Conservation (phyloP, 1,140 invertebrate species). For the Leptinotarsa lineolata region DNA sequence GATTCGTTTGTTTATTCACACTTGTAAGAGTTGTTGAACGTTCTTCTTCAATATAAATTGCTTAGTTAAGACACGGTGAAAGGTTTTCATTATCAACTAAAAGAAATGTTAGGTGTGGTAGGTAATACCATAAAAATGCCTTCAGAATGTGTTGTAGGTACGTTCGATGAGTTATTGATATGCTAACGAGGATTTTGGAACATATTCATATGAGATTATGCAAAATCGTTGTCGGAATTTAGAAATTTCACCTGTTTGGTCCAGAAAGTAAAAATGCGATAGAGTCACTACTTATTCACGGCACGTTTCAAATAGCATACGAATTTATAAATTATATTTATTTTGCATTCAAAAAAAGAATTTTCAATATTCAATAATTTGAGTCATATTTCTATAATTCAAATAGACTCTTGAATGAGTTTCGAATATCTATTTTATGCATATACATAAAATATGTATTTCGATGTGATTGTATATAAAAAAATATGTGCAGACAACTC, state of each 20-base stretch:
- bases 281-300: too few species aligned
- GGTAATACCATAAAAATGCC: slow-evolving; percentile 14
- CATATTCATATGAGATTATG: background rate
- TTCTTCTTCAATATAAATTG: slow-evolving; percentile 19
- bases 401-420: too few species aligned
- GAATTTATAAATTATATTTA: too few species aligned
- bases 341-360: too few species aligned
- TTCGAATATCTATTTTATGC: too few species aligned
- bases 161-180: background rate
- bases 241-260: background rate
- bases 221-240: background rate
- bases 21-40: background rate
- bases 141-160: slow-evolving; percentile 7
- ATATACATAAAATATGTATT: too few species aligned
- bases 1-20: slow-evolving; percentile 10
- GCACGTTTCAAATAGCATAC: too few species aligned
- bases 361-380: too few species aligned
- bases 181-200: background rate
- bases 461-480: too few species aligned
- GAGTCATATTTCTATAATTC: too few species aligned
- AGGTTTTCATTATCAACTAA: slow-evolving; percentile 12
- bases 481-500: too few species aligned
- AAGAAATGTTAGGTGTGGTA: slow-evolving; percentile 11
- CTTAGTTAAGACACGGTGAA: slow-evolving; percentile 17
- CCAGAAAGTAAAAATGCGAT: background rate